A percentile compares a stretch with the other conserved stretches of the same genome.
phyloP scores from a whole-genome alignment of 2,113 vertebrate species.

The Nesogale talazaci region DNA sequence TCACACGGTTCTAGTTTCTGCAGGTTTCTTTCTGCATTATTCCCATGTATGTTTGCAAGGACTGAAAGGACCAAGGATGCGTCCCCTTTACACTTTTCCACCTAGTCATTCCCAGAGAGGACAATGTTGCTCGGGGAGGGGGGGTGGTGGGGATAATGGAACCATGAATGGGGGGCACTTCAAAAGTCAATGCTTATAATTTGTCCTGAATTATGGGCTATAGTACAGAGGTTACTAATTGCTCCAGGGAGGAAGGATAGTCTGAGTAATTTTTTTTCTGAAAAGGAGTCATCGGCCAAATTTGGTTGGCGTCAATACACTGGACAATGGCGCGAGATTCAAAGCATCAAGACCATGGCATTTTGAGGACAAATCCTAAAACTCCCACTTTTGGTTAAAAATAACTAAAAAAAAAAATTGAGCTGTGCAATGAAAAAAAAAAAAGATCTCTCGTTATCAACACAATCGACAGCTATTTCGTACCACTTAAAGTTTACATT shows the following conservation, averaged over 20 bases:
- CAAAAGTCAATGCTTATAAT: too few species aligned
- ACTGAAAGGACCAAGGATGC: background rate
- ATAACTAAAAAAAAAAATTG: too few species aligned
- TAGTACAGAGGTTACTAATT: too few species aligned
- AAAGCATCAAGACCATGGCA: background rate
- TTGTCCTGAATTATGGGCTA: too few species aligned
- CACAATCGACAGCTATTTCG: background rate
- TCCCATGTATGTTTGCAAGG: background rate
- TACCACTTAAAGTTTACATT: background rate
- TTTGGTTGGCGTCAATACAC: too few species aligned
- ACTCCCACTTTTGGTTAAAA: background rate
- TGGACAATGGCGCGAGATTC: background rate
- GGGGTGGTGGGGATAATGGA: too few species aligned
- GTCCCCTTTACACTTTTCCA: background rate
- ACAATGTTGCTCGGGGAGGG: too few species aligned
- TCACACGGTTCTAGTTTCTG: background rate
- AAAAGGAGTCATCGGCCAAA: too few species aligned
- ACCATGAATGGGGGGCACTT: too few species aligned
- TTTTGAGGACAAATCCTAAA: background rate
- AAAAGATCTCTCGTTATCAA: background rate
- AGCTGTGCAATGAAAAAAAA: background rate
- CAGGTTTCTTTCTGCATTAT: background rate
- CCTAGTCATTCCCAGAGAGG: too few species aligned
- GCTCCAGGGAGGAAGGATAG: too few species aligned
- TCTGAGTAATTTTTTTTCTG: too few species aligned